Evolutionary conservation across 2,797 vertebrate species (phyloP), one percentile per base, ranked within the genome.

Genomic region (Mormyrus hasselquistii): DNA sequence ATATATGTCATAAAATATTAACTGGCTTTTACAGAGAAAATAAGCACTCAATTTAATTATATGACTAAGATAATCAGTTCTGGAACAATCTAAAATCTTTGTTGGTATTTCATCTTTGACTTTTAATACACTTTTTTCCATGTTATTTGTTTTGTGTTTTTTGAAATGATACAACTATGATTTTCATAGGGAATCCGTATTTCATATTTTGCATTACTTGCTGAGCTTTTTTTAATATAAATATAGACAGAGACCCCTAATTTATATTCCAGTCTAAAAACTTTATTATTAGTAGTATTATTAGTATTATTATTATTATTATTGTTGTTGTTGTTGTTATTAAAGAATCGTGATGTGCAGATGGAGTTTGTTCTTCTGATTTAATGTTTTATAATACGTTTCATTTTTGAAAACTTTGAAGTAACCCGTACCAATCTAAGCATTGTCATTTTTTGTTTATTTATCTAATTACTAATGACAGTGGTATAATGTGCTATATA

Each of bases 1-100:
- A 90, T 92, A 29, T 90, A 91, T 92, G 89, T 89, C 89, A 90
- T 92, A 91, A 92, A 91, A 92, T 89, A 88, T 89, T 88, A 92
- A 89, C 85, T 65, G 57, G 76, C 10, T 47, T 90, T 90, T 90
- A 90, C 90, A 79, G 91, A 52, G 88, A 90, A 76, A 89, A 65
- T 49, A 90, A 88, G 89, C 91, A 91, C 91, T 93, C 90, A 73
- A 86, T 88, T 91, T 90, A 92, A 93, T 93, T 91, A 85, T 90
- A 89, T 92, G 29, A 91, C 92, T 90, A 88, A 90, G 88, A 90
- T 90, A 90, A 88, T 91, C 90, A 89, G 88, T 88, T 88, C 57
- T 89, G 85, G 90, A 92, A 90, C 87, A 91, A 88, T 90, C 89
- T 93, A 91, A 92, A 91, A 90, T 90, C 90, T 91, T 85, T 25